Evolutionary conservation across 1,140 invertebrate genomes (phyloP).

Genomic region (Hylyphantes graminicola): DNA sequence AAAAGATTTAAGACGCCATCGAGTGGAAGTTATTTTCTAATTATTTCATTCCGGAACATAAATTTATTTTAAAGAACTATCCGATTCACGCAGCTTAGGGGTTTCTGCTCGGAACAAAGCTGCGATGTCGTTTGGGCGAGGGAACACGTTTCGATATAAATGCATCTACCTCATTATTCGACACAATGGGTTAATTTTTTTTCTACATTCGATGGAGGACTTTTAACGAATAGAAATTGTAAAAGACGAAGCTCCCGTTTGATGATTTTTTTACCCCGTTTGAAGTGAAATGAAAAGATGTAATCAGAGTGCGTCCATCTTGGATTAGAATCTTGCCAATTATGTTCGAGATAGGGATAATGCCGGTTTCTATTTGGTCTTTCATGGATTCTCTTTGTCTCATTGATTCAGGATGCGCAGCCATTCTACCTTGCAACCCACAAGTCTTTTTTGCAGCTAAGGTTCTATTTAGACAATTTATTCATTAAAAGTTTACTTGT

Average conservation of each 20-base stretch:
- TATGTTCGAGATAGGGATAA: not conserved
- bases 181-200: not conserved
- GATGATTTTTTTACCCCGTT: not conserved
- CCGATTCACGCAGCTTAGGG: not conserved
- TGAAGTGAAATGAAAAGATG: slow-evolving; percentile 5
- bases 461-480: too few relatives aligned
- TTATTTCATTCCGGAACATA: slow-evolving; percentile 23
- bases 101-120: too few relatives aligned
- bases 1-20: not conserved
- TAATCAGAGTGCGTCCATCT: slow-evolving; percentile 42
- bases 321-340: slow-evolving; percentile 19
- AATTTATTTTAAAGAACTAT: slow-evolving; percentile 26
- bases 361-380: not conserved
- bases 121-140: not conserved
- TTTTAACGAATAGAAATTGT: too few relatives aligned
- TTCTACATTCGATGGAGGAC: too few relatives aligned
- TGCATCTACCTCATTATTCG: slow-evolving; percentile 10
- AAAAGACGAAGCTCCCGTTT: slow-evolving; percentile 10
- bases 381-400: slow-evolving; percentile 13
- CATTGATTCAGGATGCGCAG: not conserved
- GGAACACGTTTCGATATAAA: slow-evolving; percentile 4
- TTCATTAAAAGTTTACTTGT: too few relatives aligned
- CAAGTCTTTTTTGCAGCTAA: too few relatives aligned
- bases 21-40: slow-evolving; percentile 16
- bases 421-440: too few relatives aligned